Percentiles rank a stretch among this genome's conserved stretches.
Evolutionary conservation across 2,888 invertebrate genomes (phyloP).

Genomic region (Tetrapedia diversipes): DNA sequence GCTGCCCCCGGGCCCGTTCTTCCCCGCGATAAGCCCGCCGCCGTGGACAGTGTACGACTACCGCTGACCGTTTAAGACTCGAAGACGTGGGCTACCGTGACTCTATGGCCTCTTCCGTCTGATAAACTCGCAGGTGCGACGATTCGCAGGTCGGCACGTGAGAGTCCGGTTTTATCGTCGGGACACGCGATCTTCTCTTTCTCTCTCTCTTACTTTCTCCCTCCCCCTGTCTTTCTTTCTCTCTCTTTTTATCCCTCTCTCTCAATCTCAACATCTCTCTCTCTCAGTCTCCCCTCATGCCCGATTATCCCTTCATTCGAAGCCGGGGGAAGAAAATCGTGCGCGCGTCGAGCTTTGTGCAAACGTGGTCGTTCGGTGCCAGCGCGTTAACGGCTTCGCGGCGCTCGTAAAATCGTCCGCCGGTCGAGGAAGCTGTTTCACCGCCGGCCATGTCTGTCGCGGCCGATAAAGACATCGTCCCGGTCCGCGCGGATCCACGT

Average conservation of each 20-base stretch:
- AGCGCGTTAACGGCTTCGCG: slow-evolving; percentile 26
- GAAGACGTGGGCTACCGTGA: slow-evolving; percentile 66
- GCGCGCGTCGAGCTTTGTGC: slow-evolving; percentile 31
- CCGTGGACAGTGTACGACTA: slow-evolving; percentile 69
- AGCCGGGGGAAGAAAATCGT: slow-evolving; percentile 35
- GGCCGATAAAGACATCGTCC: slow-evolving; percentile 32
- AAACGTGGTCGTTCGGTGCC: slow-evolving; percentile 21
- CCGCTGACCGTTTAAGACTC: slow-evolving; percentile 70
- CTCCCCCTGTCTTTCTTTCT: no score
- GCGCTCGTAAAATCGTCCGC: slow-evolving; percentile 36
- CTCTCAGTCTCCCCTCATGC: no score
- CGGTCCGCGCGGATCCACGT: slow-evolving; percentile 16
- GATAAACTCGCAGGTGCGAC: slow-evolving; percentile 72
- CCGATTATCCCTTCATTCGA: slow-evolving; percentile 38
- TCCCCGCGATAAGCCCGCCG: slow-evolving; percentile 52
- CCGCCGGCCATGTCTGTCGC: background rate
- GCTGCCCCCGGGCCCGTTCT: slow-evolving; percentile 11
- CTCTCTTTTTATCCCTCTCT: no score
- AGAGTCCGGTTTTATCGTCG: slow-evolving; percentile 62
- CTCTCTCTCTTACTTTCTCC: no score
- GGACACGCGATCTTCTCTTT: slow-evolving; percentile 60
- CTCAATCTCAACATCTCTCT: no score
- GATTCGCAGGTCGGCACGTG: slow-evolving; percentile 68
- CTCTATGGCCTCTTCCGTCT: slow-evolving; percentile 67
- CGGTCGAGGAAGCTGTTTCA: no score